phyloP scores from a whole-genome alignment of 2,113 vertebrate species.

The Amblyornis subalaris region DNA sequence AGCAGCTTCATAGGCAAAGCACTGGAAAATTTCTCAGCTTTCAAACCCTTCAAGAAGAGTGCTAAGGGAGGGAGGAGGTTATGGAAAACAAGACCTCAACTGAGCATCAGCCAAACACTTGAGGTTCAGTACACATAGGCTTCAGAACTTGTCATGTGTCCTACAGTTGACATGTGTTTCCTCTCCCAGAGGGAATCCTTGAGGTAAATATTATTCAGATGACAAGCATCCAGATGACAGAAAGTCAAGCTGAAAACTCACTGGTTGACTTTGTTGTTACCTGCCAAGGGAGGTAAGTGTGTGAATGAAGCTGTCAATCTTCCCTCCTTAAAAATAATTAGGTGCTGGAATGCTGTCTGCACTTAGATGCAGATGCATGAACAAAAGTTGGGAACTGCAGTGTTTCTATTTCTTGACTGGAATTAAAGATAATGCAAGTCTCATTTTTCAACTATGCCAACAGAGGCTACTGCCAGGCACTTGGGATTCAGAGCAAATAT shows the following conservation, averaged over 20 bases:
- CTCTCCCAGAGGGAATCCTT: slow-evolving; percentile 77
- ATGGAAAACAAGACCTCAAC: slow-evolving; percentile 11
- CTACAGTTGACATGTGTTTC: slow-evolving; percentile 9
- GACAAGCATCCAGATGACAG: slow-evolving; percentile 68
- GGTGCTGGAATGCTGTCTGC: neutral
- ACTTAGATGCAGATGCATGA: neutral
- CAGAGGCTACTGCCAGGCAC: neutral
- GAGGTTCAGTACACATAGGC: neutral
- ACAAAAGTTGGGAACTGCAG: neutral
- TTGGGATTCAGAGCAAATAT: neutral
- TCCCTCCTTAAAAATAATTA: neutral
- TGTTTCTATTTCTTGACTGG: neutral
- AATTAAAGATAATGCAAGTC: neutral
- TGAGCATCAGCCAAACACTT: neutral
- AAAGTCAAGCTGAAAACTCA: slow-evolving; percentile 69
- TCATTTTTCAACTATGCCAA: slow-evolving; percentile 2
- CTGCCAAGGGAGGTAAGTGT: slow-evolving; percentile 85
- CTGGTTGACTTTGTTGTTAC: slow-evolving; percentile 86
- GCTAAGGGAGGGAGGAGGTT: neutral
- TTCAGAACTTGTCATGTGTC: slow-evolving; percentile 6
- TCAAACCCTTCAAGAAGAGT: neutral
- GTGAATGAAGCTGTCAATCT: neutral
- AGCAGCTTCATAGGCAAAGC: neutral
- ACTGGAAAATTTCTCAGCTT: neutral
- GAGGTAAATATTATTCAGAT: slow-evolving; percentile 70